Evolutionary conservation across 1,140 invertebrate species (phyloP), one percentile per base, ranked within the genome.

Genomic region (Condylostylus longicornis): DNA sequence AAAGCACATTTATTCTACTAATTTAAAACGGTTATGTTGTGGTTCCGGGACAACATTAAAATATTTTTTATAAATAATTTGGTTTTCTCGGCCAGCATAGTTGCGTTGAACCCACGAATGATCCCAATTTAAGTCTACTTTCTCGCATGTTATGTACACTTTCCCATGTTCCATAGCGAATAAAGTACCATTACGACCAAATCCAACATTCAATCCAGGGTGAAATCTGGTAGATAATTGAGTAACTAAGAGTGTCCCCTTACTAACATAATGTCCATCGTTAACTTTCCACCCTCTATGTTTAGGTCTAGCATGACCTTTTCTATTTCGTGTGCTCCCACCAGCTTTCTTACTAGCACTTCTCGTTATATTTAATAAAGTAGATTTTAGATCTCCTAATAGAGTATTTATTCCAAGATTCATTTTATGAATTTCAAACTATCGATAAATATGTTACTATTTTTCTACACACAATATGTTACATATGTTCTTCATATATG

Each of bases 121-220:
- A 15, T 75, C 64, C 75, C 75, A 80, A 44, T 82, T 69, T 0
- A 73, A 74, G 43, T 84, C 67, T 39, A 75, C 66, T 50, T 75
- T 70, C 53, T 88, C 84, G 62, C 78, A 82, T 7, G 80, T 82
- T 2, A 87, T 62, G 1, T 76, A 54, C 4, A 87, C 80, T 57
- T 63, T 73, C 3, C 84, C 84, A 17, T 71, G 44, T 49, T 76
- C 69, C 46, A 82, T 65, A 1, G 83, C 80, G 66, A 74, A 83
- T 12, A 88, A 51, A 3, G 77, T 81, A 9, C 75, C 75, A 62
- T 86, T 76, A 38, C 61, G 63, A 13, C 80, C 81, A 42, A 85
- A 71, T 4, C 80, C 79, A 48, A 85, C 82, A 68, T 84, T 75
- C 39, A 83, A 58, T 4, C 82, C 82, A n/a, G 82, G 80, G 64